A percentile compares a stretch with the other conserved stretches of the same genome.
Conservation (phyloP, 2,888 invertebrate genomes). For the Watsonalla cultraria region DNA sequence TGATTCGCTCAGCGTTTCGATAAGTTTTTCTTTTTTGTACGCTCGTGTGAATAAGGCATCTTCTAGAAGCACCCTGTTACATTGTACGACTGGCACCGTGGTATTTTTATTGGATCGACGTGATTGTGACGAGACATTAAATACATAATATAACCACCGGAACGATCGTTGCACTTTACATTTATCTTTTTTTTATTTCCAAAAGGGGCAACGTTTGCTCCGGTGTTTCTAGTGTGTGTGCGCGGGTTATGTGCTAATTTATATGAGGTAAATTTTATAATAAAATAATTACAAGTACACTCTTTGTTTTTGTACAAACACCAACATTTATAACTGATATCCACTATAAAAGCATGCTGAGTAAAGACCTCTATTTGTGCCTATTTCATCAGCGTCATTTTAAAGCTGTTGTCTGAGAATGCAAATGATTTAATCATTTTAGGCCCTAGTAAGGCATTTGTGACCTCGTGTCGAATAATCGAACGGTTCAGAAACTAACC, state of each 20-base stretch:
- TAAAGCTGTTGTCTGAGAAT: no score
- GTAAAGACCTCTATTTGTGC: not conserved
- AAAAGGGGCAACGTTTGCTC: constrained; percentile 15
- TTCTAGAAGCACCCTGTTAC: not conserved
- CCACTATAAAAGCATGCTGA: not conserved
- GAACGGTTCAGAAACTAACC: no score
- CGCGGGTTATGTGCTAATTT: constrained; percentile 77
- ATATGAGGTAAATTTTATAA: constrained; percentile 76
- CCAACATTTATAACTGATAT: constrained; percentile 1
- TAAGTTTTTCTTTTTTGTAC: no score
- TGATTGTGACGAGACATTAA: not conserved
- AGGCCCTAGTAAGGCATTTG: no score
- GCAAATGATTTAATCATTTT: no score
- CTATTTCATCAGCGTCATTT: no score
- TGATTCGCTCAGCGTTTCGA: not conserved
- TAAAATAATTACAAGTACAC: constrained; percentile 67
- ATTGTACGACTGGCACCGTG: not conserved
- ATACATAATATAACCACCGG: constrained; percentile 11
- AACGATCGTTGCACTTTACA: constrained; percentile 16
- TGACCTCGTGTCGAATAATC: no score
- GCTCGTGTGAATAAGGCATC: not conserved
- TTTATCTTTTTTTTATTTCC: constrained; percentile 4
- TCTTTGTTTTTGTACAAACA: constrained; percentile 29
- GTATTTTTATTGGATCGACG: not conserved
- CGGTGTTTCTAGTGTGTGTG: constrained; percentile 34